These are phyloP conservation scores for Ptycholaimellus sp. DNA, from an alignment of 2,888 invertebrate genomes.

Conservation along the genomic window DNA sequence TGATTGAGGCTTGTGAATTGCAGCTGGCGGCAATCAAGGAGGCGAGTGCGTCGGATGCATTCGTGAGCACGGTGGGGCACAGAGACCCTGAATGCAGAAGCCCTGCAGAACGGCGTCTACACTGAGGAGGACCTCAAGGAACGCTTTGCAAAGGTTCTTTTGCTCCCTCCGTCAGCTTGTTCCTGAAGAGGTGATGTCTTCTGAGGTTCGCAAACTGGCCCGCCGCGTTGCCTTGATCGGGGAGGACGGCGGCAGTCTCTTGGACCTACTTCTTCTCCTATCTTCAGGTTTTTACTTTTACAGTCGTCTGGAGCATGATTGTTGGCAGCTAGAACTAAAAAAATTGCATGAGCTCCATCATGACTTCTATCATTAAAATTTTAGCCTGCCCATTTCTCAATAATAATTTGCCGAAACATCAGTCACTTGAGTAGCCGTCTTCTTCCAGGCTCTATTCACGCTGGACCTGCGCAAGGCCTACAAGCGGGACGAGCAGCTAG, in stretches of 20 bases:
- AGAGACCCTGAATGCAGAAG: slow-evolving; percentile 49
- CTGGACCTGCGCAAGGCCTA: slow-evolving; percentile 37
- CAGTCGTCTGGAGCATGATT: too few species aligned
- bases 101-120: slow-evolving; percentile 53
- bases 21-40: slow-evolving; percentile 47
- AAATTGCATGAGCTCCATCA: too few species aligned
- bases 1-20: too few species aligned
- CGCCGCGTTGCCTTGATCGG: slow-evolving; percentile 61
- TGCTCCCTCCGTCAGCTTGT: background rate
- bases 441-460: slow-evolving; percentile 57
- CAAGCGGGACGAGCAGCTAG: slow-evolving; percentile 41
- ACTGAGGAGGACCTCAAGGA: slow-evolving; percentile 63
- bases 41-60: slow-evolving; percentile 41
- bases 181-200: slow-evolving; percentile 2
- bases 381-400: too few species aligned
- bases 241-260: slow-evolving; percentile 54
- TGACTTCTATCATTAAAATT: too few species aligned
- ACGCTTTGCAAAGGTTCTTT: slow-evolving; percentile 40
- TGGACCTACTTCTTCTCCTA: slow-evolving; percentile 49
- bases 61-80: slow-evolving; percentile 51
- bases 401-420: too few species aligned
- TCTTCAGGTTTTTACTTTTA: too few species aligned
- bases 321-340: too few species aligned
- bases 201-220: slow-evolving; percentile 35
- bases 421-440: too few species aligned